Conservation (phyloP, 2,797 vertebrate species). For the Chrysocyon brachyurus region DNA sequence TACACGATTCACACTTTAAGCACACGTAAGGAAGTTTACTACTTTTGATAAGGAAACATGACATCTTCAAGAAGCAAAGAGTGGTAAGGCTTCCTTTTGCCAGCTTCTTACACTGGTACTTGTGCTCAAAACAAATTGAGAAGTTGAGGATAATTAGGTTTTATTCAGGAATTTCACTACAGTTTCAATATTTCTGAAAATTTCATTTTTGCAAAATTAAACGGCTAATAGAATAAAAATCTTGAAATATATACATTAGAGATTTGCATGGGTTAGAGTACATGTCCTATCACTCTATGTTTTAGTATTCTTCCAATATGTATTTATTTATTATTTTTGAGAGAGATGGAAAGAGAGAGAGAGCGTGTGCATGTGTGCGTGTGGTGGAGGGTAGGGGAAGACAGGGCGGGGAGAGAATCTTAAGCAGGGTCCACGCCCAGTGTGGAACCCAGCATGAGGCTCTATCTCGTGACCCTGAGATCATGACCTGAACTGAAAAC, state of each 20-base stretch:
- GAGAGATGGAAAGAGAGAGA: not conserved
- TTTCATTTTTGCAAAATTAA: constrained; percentile 53
- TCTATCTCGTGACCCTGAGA: not conserved
- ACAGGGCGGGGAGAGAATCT: not conserved
- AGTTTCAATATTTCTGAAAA: constrained; percentile 38
- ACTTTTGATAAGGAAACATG: not conserved
- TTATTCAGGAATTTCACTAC: constrained; percentile 50
- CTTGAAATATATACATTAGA: not conserved
- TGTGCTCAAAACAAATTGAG: constrained; percentile 54
- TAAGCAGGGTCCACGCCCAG: not conserved
- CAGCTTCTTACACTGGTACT: not conserved
- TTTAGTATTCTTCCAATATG: not conserved
- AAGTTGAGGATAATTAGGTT: constrained; percentile 44
- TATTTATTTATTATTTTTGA: not conserved
- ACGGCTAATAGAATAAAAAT: constrained; percentile 50
- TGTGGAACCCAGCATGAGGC: not conserved
- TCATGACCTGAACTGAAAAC: not conserved
- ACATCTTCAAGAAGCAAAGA: not conserved
- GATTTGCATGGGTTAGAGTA: not conserved
- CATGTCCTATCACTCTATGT: not conserved
- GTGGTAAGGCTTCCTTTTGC: not conserved
- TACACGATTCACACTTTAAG: constrained; percentile 6
- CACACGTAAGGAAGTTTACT: not conserved
- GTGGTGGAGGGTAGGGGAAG: not conserved
- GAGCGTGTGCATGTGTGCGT: not conserved